A percentile compares a stretch with the other conserved stretches of the same genome.
Conservation (phyloP, 2,113 vertebrate species). For the Spilogale gracilis region DNA sequence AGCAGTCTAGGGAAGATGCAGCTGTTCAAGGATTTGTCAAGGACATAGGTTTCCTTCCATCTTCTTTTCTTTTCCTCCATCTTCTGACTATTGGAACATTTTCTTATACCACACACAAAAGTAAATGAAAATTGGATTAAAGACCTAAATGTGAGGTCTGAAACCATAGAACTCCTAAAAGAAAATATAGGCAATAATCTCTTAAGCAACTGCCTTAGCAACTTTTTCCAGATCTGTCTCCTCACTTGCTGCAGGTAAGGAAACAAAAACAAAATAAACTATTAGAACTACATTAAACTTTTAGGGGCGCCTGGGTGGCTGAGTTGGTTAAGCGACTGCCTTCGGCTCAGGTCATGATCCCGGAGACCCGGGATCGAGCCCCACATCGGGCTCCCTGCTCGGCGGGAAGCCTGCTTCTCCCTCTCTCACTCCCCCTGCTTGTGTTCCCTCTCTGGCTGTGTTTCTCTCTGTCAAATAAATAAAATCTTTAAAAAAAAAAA, state of each 20-base stretch:
- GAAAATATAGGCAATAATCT: neutral
- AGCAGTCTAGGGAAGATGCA: neutral
- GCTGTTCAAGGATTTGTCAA: neutral
- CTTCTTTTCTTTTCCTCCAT: neutral
- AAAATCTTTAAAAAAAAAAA: no score
- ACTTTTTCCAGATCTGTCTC: neutral
- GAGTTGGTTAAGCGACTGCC: no score
- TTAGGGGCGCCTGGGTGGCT: no score
- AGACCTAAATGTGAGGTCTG: neutral
- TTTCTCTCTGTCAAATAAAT: neutral
- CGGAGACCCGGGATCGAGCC: no score
- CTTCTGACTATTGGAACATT: neutral
- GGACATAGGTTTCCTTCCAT: neutral
- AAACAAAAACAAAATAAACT: neutral
- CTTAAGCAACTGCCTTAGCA: neutral
- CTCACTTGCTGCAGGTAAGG: neutral
- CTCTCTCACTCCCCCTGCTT: neutral
- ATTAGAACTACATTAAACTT: neutral
- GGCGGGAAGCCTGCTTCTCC: neutral
- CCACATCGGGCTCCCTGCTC: neutral
- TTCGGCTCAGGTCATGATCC: neutral
- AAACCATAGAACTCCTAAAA: neutral
- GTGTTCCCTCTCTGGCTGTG: neutral
- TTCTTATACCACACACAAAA: neutral
- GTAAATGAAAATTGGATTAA: neutral